Conservation (phyloP, 2,888 invertebrate genomes). For the Trichopoda pennipes region DNA sequence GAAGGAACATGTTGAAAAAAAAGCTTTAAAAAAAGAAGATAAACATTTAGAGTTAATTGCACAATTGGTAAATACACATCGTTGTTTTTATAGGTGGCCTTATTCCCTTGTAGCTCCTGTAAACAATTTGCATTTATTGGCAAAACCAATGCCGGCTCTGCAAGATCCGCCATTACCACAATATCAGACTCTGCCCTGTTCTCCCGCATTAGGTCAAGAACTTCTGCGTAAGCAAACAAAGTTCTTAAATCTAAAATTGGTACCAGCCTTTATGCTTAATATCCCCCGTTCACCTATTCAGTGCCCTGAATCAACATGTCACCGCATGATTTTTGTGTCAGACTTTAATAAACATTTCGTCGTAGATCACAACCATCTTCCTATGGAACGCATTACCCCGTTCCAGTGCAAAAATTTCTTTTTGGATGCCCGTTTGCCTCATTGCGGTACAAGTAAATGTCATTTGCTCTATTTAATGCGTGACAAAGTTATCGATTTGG, state of each 20-base stretch:
- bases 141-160: conserved; percentile 11
- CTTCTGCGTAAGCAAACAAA: conserved; percentile 44
- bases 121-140: conserved; percentile 20
- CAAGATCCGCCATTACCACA: conserved; percentile 69
- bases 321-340: conserved; percentile 74
- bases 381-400: conserved; percentile 74
- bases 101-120: background rate
- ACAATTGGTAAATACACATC: conserved; percentile 62
- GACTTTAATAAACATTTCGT: conserved; percentile 76
- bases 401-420: conserved; percentile 75
- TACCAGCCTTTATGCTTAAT: conserved; percentile 63
- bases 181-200: conserved; percentile 70
- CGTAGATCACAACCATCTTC: conserved; percentile 74
- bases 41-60: conserved; percentile 13
- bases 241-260: conserved; percentile 48
- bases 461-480: conserved; percentile 75
- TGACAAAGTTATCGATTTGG: conserved; percentile 74
- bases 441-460: conserved; percentile 72
- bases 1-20: background rate
- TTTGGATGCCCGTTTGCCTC: conserved; percentile 72
- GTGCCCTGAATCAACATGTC: conserved; percentile 75
- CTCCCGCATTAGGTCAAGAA: conserved; percentile 54
- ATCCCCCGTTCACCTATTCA: conserved; percentile 73
- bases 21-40: conserved; percentile 22
- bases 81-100: conserved; percentile 55